Evolutionary conservation across 2,113 vertebrate species (phyloP).

Genomic region (Calyptomena viridis): DNA sequence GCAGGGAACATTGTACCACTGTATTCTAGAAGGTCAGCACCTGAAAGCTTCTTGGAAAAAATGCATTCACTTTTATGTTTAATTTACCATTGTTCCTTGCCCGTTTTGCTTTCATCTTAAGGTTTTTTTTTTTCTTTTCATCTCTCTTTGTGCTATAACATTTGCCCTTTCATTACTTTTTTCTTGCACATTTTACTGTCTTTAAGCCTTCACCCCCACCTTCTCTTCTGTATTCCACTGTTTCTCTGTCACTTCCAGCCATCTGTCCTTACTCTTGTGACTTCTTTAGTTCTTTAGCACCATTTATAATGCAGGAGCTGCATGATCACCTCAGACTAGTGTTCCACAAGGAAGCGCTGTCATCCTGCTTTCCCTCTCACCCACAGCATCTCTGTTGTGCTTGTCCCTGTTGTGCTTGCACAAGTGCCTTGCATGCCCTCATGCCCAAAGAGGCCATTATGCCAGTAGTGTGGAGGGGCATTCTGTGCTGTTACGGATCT

Average conservation of each 20-base stretch:
- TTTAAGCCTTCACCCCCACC: background rate
- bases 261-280: background rate
- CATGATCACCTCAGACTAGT: background rate
- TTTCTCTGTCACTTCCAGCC: background rate
- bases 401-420: background rate
- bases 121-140: background rate
- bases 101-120: background rate
- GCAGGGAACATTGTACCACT: background rate
- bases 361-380: background rate
- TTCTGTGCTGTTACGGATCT: background rate
- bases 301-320: background rate
- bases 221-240: background rate
- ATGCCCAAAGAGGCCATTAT: background rate
- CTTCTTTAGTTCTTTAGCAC: background rate
- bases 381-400: background rate
- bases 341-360: background rate
- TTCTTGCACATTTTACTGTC: background rate
- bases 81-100: background rate
- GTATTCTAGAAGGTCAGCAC: background rate
- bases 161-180: background rate
- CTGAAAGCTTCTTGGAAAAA: background rate
- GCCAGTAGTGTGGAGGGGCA: fast-evolving
- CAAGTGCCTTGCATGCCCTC: background rate
- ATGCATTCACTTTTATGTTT: background rate
- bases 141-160: background rate